Base-by-base conservation (phyloP, 2,113 vertebrate species). In the Glareola pratincola region DNA sequence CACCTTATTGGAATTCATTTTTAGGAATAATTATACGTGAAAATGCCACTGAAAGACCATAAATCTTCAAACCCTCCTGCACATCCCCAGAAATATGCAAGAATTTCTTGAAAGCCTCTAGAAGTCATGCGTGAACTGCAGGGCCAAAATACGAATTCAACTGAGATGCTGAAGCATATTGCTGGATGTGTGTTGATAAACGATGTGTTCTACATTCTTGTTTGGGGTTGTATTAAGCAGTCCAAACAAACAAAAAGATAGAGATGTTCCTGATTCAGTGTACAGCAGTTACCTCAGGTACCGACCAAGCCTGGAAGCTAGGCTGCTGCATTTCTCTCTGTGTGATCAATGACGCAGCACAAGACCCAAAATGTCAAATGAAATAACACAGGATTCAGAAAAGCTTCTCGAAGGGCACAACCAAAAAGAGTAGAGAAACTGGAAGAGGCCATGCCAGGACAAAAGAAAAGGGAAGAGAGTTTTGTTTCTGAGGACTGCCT, bases 281-380 rank as follows among this genome's bases (percentile, higher is more conserved):
- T 66, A 56, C 36, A 91, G 60, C 48, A 54, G 67, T 85, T 79
- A 88, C 51, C 53, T 87, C 62, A 76, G 80, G 76, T 91, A 79
- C 53, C 2, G 26, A 57, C 69, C 60, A 47, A 84, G 64, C 51
- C 68, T 78, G 94, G 60, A 78, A 94, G 41, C 48, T 64, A 53
- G 48, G 62, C 24, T 11, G 3, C 8, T 91, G 53, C 75, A 75
- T 96, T 78, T 73, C 80, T 84, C 60, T 68, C 27, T 50, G 5
- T 39, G 84, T 50, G 62, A 87, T 92, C 62, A 64, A 3, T 85
- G 88, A 92, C 2, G n/a, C 77, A 91, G 84, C 45, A 54, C 57
- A 85, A 77, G 88, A 84, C 86, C 48, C 37, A 89, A 95, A 95
- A 96, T 91, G 84, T 92, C 91, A 96, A 78, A 75, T 66, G 73